phyloP scores from a whole-genome alignment of 1,140 invertebrate genomes.

The Tetramorium parvispinum region DNA sequence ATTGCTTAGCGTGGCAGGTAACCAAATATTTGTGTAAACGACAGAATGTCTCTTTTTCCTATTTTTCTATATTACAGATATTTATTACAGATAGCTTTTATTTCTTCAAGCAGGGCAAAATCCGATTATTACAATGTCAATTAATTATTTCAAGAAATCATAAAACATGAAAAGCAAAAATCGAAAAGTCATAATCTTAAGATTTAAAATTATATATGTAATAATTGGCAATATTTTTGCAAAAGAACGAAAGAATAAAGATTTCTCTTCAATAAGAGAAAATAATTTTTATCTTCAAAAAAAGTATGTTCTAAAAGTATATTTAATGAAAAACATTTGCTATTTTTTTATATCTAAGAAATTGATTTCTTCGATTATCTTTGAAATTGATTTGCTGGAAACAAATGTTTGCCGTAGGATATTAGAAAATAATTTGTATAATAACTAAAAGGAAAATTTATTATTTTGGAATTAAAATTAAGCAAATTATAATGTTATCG shows the following conservation, averaged over 20 bases:
- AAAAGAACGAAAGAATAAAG: background rate
- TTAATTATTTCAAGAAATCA: background rate
- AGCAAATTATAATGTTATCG: background rate
- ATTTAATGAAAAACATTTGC: background rate
- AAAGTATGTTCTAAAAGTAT: background rate
- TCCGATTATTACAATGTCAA: background rate
- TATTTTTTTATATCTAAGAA: background rate
- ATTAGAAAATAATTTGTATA: background rate
- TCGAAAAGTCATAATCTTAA: background rate
- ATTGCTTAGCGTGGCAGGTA: slow-evolving; percentile 81
- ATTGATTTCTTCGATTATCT: background rate
- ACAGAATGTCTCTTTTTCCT: background rate
- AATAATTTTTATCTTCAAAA: background rate
- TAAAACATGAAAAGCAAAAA: background rate
- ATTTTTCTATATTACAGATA: background rate
- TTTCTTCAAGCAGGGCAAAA: background rate
- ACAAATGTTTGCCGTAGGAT: background rate
- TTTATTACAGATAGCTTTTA: slow-evolving; percentile 8
- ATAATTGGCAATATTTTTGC: background rate
- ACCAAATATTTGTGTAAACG: background rate
- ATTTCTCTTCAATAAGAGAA: background rate
- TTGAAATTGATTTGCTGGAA: background rate
- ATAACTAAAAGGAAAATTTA: background rate
- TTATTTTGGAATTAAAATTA: background rate
- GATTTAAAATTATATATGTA: background rate